Evolutionary conservation across 2,888 invertebrate species (phyloP).

Genomic region (Eristalis tenax): DNA sequence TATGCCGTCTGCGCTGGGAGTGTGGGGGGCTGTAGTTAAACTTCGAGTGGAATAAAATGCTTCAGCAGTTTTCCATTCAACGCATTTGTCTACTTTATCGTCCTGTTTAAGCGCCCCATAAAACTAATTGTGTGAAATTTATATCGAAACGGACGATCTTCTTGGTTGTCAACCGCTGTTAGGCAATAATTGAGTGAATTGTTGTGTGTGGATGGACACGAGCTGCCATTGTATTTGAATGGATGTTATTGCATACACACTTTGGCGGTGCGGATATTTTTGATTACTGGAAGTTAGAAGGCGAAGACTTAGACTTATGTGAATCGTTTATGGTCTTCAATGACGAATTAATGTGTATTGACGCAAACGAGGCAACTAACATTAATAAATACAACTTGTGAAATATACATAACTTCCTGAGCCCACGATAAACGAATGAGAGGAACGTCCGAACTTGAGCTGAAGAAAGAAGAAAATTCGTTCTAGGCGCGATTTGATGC

Average conservation of each 20-base stretch:
- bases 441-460: too few species aligned
- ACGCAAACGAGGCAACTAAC: too few species aligned
- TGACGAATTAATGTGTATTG: too few species aligned
- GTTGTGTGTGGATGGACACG: background rate
- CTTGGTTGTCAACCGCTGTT: slow-evolving; percentile 7
- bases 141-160: slow-evolving; percentile 28
- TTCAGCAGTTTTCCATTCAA: slow-evolving; percentile 42
- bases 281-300: too few species aligned
- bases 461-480: too few species aligned
- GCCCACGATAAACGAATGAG: too few species aligned
- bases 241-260: background rate
- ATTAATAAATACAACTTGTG: too few species aligned
- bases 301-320: too few species aligned
- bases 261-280: background rate
- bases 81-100: slow-evolving; percentile 46
- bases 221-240: background rate
- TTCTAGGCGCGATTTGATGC: too few species aligned
- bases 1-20: slow-evolving; percentile 22
- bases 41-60: slow-evolving; percentile 36
- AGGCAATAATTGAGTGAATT: background rate
- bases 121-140: slow-evolving; percentile 65
- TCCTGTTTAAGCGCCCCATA: slow-evolving; percentile 43
- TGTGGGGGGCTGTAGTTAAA: background rate
- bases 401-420: too few species aligned
- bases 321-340: too few species aligned